Evolutionary conservation across 2,113 vertebrate genomes (phyloP), one percentile per base, ranked within the genome.

Genomic region (Euleptes europaea): DNA sequence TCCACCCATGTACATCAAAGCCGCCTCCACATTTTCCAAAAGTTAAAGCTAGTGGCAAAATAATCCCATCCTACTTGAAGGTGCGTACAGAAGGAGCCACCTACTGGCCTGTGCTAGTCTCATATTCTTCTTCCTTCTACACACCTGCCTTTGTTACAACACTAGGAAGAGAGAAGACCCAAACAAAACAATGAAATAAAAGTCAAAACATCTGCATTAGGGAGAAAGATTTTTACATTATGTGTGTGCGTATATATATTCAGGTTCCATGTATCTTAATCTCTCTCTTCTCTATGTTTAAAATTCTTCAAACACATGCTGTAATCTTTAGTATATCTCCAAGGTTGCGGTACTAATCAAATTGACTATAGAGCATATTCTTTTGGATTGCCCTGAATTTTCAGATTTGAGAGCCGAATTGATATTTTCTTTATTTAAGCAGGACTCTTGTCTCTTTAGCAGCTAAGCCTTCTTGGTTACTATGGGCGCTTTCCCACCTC

Each of bases 141-240:
- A 23, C 3, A 8, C 4, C 40, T 78, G 26, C 73, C 33, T 78
- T 74, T 83, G 80, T 60, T 0, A 0, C 35, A 0, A 0, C 0
- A 73, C 54, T 31, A 72, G 12, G 0, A 0, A 90, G 72, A 78
- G 65, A 67, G 17, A 3, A 65, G 90, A 89, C 66, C 10, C 87
- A 82, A 72, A 73, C 21, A 14, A 28, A 88, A 67, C 57, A 51
- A 11, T 51, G 60, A 28, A 63, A 26, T 49, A 85, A 83, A 0
- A 49, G 63, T 67, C 79, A 11, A 54, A 83, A 79, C 23, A 83
- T 15, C 19, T n/a, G 75, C 79, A n/a, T 1, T 0, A 1, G 0
- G 0, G 40, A 31, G 11, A 82, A 80, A 42, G 42, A 82, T 72
- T 91, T 90, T 47, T 84, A 84, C 69, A 76, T 51, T 44, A 44